A percentile compares a stretch with the other conserved stretches of the same genome.
These are phyloP conservation scores for Dipodomys stephensi DNA, from an alignment of 2,113 vertebrate species.

Conservation along the genomic window DNA sequence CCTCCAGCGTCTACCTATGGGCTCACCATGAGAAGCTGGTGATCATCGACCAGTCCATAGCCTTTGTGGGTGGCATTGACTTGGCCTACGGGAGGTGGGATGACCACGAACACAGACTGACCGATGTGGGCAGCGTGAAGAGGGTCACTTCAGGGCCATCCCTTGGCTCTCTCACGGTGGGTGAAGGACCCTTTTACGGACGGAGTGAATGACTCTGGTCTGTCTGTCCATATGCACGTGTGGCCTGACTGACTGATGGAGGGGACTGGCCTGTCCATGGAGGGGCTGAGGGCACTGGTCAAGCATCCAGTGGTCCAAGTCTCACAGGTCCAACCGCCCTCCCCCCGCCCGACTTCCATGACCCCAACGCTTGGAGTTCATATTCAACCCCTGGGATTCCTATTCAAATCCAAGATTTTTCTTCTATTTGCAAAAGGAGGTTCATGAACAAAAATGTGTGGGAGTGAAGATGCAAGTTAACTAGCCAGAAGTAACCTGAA, in stretches of 20 bases:
- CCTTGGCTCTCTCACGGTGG: slow-evolving; percentile 62
- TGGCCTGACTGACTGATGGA: not conserved
- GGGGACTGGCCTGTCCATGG: too few relatives aligned
- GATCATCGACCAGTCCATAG: slow-evolving; percentile 95
- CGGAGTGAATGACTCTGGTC: not conserved
- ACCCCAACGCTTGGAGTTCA: not conserved
- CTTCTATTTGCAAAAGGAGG: not conserved
- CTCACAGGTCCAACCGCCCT: not conserved
- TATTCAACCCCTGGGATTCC: not conserved
- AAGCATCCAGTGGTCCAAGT: not conserved
- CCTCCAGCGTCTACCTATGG: slow-evolving; percentile 96
- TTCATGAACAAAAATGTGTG: not conserved
- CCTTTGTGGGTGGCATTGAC: slow-evolving; percentile 97
- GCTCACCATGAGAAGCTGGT: slow-evolving; percentile 98
- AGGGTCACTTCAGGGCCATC: slow-evolving; percentile 83
- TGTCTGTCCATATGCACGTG: not conserved
- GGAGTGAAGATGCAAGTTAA: not conserved
- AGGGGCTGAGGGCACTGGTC: not conserved
- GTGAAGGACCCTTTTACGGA: not conserved
- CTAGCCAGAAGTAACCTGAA: not conserved
- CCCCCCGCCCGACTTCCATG: too few relatives aligned
- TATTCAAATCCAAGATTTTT: slow-evolving; percentile 20
- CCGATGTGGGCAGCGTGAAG: slow-evolving; percentile 95
- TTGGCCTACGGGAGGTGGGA: slow-evolving; percentile 98
- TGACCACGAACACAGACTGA: slow-evolving; percentile 94